Conservation (phyloP, 2,113 vertebrate genomes). For the Hipposideros armiger region DNA sequence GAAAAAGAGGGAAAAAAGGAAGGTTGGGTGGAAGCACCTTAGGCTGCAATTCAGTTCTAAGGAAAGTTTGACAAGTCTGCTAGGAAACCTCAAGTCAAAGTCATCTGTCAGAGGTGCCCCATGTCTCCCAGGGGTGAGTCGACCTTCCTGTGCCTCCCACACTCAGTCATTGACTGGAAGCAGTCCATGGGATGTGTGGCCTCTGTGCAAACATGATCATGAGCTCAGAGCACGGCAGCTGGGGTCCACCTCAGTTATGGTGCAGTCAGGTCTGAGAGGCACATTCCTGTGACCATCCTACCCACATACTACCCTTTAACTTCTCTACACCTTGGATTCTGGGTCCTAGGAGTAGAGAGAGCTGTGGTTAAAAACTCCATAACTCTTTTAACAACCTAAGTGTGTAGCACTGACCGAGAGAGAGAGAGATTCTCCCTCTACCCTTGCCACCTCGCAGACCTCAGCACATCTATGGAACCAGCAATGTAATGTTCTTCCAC, state of each 20-base stretch:
- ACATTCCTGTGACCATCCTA: rapidly evolving
- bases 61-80: neutral
- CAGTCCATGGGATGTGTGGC: neutral
- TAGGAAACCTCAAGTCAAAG: neutral
- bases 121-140: neutral
- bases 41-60: neutral
- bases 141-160: neutral
- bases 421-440: neutral
- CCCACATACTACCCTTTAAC: too few relatives aligned
- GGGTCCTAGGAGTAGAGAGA: neutral
- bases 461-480: neutral
- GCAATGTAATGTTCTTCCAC: neutral
- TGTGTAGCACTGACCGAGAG: neutral
- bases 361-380: neutral
- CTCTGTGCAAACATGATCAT: neutral
- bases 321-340: neutral
- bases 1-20: neutral
- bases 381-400: neutral
- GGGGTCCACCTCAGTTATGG: neutral
- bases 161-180: neutral
- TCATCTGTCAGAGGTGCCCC: neutral
- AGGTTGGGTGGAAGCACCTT: neutral
- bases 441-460: neutral
- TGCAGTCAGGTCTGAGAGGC: neutral
- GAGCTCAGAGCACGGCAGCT: neutral